A percentile compares a stretch with the other conserved stretches of the same genome.
Conservation (phyloP, 1,140 invertebrate species). For the Papilio helenus region DNA sequence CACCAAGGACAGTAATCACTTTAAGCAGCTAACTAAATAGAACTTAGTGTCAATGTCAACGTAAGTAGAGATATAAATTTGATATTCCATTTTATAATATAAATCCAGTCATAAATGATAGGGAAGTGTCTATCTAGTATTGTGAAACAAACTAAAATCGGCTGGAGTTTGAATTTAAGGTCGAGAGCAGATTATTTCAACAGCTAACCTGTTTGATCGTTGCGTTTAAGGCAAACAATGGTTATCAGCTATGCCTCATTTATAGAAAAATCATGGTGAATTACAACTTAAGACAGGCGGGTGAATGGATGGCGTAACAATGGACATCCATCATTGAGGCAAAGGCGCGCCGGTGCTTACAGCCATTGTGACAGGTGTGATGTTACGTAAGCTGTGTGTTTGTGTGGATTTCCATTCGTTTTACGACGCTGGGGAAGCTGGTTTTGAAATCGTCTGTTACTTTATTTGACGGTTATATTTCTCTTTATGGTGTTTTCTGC, state of each 20-base stretch:
- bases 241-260: constrained; percentile 5
- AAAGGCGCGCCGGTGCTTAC: constrained; percentile 22
- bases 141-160: neutral
- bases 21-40: constrained; percentile 3
- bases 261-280: constrained; percentile 27
- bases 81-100: neutral
- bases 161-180: neutral
- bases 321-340: constrained; percentile 45
- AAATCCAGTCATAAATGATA: no score
- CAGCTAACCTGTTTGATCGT: neutral
- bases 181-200: neutral
- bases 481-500: constrained; percentile 16
- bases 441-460: constrained; percentile 31
- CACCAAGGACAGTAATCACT: neutral
- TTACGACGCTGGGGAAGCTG: constrained; percentile 6
- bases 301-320: constrained; percentile 67
- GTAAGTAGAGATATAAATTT: neutral
- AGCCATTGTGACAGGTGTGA: constrained; percentile 42
- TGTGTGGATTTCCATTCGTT: constrained; percentile 17
- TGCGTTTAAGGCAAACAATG: neutral
- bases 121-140: neutral
- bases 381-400: constrained; percentile 17
- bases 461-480: constrained; percentile 13
- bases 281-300: constrained; percentile 31
- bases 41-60: neutral